Evolutionary conservation across 2,888 invertebrate genomes (phyloP).

Genomic region (Protonemura montana): DNA sequence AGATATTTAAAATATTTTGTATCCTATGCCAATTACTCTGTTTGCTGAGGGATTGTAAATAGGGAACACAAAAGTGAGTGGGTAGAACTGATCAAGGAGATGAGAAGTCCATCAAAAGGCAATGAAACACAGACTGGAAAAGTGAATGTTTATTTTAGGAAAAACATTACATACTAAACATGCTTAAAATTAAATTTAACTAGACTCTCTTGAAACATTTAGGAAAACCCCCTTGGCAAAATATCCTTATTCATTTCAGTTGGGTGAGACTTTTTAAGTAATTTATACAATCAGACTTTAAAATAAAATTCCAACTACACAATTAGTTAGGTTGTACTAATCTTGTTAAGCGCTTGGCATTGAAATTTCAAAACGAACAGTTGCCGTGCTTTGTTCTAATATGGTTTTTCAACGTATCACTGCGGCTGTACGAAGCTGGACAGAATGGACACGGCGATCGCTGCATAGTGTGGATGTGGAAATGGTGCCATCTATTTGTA

Average conservation of each 20-base stretch:
- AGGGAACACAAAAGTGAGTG: no score
- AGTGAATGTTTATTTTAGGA: neutral
- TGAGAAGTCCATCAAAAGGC: neutral
- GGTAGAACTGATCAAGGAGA: neutral
- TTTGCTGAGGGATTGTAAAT: no score
- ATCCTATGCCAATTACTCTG: no score
- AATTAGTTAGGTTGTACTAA: neutral
- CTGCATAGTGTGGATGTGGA: constrained; percentile 82
- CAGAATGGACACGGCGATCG: constrained; percentile 83
- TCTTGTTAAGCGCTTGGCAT: neutral
- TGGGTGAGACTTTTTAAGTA: no score
- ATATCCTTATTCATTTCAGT: no score
- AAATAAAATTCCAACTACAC: neutral
- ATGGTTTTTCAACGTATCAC: constrained; percentile 84
- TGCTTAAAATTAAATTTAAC: neutral
- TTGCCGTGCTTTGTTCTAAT: constrained; percentile 77
- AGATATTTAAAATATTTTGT: no score
- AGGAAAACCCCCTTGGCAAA: no score
- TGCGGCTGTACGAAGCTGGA: constrained; percentile 86
- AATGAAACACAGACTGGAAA: neutral
- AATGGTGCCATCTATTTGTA: constrained; percentile 88
- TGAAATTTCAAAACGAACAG: no score
- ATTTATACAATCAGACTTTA: neutral
- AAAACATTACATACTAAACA: neutral
- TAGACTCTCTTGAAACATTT: no score